Evolutionary conservation across 2,113 vertebrate species (phyloP).

Genomic region (Mirza zaza): DNA sequence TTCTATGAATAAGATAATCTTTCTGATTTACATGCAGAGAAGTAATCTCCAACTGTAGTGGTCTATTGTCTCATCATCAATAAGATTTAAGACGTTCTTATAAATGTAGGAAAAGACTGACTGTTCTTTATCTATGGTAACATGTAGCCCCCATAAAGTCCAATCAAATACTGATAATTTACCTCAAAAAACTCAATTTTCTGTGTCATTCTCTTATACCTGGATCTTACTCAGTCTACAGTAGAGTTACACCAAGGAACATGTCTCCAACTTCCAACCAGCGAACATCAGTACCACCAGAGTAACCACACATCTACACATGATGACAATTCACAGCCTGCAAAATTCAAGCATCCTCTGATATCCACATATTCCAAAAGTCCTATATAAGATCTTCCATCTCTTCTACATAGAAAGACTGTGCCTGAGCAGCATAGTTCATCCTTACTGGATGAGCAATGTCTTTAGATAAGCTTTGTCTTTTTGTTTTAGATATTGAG

Average conservation of each 20-base stretch:
- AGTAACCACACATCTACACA: not conserved
- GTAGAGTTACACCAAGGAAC: not conserved
- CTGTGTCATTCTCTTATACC: fast-evolving
- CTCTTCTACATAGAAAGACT: not conserved
- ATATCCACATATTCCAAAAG: not conserved
- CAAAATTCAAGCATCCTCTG: not conserved
- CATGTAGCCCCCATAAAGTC: not conserved
- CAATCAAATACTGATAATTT: not conserved
- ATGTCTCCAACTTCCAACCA: not conserved
- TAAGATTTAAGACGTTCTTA: not conserved
- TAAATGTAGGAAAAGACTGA: not conserved
- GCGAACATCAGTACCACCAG: not conserved
- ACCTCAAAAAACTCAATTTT: not conserved
- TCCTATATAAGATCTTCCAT: fast-evolving
- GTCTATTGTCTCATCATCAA: not conserved
- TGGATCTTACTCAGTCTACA: not conserved
- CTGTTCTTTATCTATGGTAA: not conserved
- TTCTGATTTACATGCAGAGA: not conserved
- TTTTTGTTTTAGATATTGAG: not conserved
- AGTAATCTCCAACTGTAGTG: not conserved
- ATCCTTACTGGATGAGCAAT: not conserved
- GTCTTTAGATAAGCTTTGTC: not conserved
- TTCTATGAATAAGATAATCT: not conserved
- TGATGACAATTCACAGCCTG: not conserved
- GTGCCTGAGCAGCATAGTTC: not conserved